Conservation (phyloP, 1,140 invertebrate species). For the Papilio machaon region DNA sequence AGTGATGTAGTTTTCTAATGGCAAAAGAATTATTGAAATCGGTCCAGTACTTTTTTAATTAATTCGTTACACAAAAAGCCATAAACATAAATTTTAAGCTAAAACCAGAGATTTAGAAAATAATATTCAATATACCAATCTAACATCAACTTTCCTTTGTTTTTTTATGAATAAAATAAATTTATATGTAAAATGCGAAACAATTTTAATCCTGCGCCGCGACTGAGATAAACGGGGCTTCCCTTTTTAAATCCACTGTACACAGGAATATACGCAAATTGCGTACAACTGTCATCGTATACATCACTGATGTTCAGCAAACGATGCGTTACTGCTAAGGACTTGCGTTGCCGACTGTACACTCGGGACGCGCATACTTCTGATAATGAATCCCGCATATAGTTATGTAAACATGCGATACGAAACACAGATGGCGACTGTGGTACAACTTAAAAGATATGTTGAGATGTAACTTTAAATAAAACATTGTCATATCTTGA, state of each 20-base stretch:
- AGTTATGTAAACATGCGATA: neutral
- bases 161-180: neutral
- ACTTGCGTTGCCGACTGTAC: slow-evolving; percentile 3
- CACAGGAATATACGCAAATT: slow-evolving; percentile 8
- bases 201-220: slow-evolving; percentile 12
- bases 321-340: neutral
- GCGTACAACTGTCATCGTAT: neutral
- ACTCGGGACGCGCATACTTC: slow-evolving; percentile 1
- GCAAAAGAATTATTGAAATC: too few species aligned
- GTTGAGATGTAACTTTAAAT: neutral
- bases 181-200: neutral
- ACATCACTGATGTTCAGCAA: neutral
- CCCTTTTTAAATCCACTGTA: neutral
- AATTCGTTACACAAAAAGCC: too few species aligned
- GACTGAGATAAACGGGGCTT: neutral
- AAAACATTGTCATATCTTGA: too few species aligned
- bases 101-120: too few species aligned
- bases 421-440: slow-evolving; percentile 1
- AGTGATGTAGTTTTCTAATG: too few species aligned
- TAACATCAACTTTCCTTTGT: too few species aligned
- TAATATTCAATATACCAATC: too few species aligned
- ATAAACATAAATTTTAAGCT: too few species aligned
- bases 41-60: too few species aligned
- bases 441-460: slow-evolving; percentile 20
- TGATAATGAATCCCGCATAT: slow-evolving; percentile 24